Base-by-base conservation (phyloP, 2,888 invertebrate genomes). In the Proisotoma minuta region DNA sequence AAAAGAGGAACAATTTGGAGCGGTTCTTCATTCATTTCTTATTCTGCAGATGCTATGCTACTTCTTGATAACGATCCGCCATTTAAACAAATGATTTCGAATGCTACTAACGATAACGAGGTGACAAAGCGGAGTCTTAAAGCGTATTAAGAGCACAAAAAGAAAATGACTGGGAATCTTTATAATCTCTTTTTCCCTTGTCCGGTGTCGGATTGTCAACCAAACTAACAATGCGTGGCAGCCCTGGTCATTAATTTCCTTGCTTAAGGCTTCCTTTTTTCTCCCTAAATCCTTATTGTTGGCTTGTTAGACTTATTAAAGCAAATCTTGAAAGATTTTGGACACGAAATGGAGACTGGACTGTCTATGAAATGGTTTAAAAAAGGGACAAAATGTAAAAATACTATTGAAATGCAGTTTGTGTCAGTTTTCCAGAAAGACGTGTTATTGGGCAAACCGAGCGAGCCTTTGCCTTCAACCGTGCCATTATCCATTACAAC, bases 371-470 rank as follows among this genome's bases (percentile, higher is more conserved):
- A n/a, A n/a, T n/a, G n/a, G n/a, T n/a, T n/a, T n/a, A n/a, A n/a
- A n/a, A n/a, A n/a, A n/a, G n/a, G n/a, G n/a, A n/a, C n/a, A n/a
- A n/a, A n/a, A n/a, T n/a, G n/a, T n/a, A n/a, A n/a, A n/a, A n/a
- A n/a, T n/a, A n/a, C n/a, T n/a, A n/a, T n/a, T n/a, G n/a, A n/a
- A n/a, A n/a, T n/a, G n/a, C n/a, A n/a, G n/a, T n/a, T 49, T 15
- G 28, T 52, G 52, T 28, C 22, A 27, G 50, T 58, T 49, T 48
- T 58, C 34, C 40, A 51, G 47, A 51, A 27, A 18, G 57, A 22
- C 18, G 56, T 54, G 49, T 57, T 50, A 48, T 54, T 59, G 54
- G 57, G 43, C 28, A 65, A 48, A 61, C 61, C 29, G 10, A 52
- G 49, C 50, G 57, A 47, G 34, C 52, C 53, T 54, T 29, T 57